phyloP scores from a whole-genome alignment of 2,888 invertebrate species.

The Metalampra italica region DNA sequence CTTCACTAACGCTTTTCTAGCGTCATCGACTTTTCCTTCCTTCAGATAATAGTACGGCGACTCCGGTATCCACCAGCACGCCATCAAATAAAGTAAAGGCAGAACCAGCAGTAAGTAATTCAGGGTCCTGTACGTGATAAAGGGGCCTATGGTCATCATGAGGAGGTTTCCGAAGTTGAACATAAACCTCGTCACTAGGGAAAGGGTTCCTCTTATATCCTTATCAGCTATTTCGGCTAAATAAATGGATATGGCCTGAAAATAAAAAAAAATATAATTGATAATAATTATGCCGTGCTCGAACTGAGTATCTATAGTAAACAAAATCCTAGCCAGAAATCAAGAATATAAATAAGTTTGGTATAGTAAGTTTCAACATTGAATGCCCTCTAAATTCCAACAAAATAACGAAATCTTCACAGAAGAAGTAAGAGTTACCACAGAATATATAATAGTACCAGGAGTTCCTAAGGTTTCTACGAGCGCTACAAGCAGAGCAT shows the following conservation, averaged over 20 bases:
- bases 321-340: too few species aligned
- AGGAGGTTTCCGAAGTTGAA: constrained; percentile 57
- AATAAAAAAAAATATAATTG: constrained; percentile 9
- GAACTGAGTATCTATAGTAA: too few species aligned
- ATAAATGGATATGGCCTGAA: constrained; percentile 59
- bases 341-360: too few species aligned
- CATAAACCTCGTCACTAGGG: constrained; percentile 46
- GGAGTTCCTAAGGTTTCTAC: too few species aligned
- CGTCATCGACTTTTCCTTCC: constrained; percentile 58
- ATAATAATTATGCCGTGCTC: too few species aligned
- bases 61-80: constrained; percentile 77
- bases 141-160: constrained; percentile 56
- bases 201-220: constrained; percentile 55
- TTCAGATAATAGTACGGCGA: constrained; percentile 79
- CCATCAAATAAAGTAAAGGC: constrained; percentile 61
- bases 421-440: too few species aligned
- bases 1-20: constrained; percentile 48
- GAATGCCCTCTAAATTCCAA: too few species aligned
- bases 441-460: too few species aligned
- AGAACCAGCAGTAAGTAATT: constrained; percentile 61
- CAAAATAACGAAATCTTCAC: too few species aligned
- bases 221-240: constrained; percentile 64
- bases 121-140: constrained; percentile 48
- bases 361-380: too few species aligned
- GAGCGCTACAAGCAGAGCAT: too few species aligned